Base-by-base conservation (phyloP, 1,140 invertebrate species). In the Lasaia peninsularis region DNA sequence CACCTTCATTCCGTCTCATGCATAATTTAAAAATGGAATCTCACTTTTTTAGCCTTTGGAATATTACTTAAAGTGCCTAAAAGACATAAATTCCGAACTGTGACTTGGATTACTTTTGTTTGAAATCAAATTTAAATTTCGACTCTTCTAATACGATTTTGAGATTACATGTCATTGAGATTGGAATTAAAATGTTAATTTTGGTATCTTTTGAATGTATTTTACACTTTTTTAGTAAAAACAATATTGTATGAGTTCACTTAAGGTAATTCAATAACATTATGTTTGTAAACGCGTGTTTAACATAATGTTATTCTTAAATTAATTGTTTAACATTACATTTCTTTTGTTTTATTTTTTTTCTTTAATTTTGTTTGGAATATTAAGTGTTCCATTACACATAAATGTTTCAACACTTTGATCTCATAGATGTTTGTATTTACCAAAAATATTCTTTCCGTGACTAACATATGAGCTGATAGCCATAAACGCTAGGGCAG, bases 271-370 rank as follows among this genome's bases (percentile, higher is more conserved):
- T 28, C n/a, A n/a, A 58, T 31, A 49, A 40, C 20, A 44, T 65
- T 59, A 62, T 67, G 69, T 75, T 71, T 70, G 63, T 69, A 68
- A 58, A 66, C 57, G 49, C 62, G 67, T 75, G 68, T 72, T 78
- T 70, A 71, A 76, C n/a, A n/a, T n/a, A n/a, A n/a, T n/a, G n/a
- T n/a, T n/a, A n/a, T n/a, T n/a, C n/a, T n/a, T n/a, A n/a, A n/a
- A n/a, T n/a, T n/a, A n/a, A n/a, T n/a, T n/a, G n/a, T n/a, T n/a
- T n/a, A n/a, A n/a, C n/a, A n/a, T n/a, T n/a, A n/a, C n/a, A n/a
- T n/a, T n/a, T n/a, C n/a, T n/a, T n/a, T n/a, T n/a, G n/a, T n/a
- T n/a, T n/a, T n/a, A n/a, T n/a, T n/a, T n/a, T n/a, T n/a, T n/a
- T n/a, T n/a, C n/a, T n/a, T n/a, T n/a, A n/a, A n/a, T n/a, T n/a